phyloP scores from a whole-genome alignment of 2,797 vertebrate genomes.

The Halcyon smyrnensis region DNA sequence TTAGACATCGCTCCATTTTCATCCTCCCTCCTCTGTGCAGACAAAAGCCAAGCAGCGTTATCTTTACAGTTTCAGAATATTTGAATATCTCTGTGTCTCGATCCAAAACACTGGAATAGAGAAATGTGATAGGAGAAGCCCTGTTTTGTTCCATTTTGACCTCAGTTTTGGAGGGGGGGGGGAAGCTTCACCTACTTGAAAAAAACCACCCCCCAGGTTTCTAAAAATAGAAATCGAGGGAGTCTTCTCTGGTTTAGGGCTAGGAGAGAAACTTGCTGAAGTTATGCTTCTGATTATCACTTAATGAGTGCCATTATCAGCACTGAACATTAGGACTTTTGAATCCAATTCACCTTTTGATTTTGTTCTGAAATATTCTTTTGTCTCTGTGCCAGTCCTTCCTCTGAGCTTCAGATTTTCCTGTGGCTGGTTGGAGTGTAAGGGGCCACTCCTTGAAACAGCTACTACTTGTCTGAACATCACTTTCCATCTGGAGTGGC shows the following conservation, averaged over 20 bases:
- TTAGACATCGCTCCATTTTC: background rate
- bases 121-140: background rate
- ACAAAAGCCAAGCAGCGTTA: background rate
- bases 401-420: background rate
- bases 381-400: background rate
- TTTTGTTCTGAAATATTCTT: background rate
- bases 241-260: background rate
- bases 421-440: rapidly evolving
- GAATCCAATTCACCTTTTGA: background rate
- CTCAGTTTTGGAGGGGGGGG: background rate
- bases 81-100: background rate
- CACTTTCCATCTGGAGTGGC: background rate
- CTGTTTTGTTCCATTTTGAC: background rate
- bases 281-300: background rate
- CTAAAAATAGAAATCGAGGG: background rate
- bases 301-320: background rate
- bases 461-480: background rate
- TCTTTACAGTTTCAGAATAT: background rate
- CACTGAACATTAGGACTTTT: background rate
- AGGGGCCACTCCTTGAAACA: rapidly evolving
- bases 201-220: background rate
- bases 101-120: background rate
- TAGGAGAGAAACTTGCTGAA: background rate
- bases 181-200: background rate
- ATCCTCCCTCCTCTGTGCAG: background rate